Percentiles rank a stretch among this genome's conserved stretches.
Evolutionary conservation across 2,888 invertebrate species (phyloP).

Genomic region (Chrysolina haemoptera): DNA sequence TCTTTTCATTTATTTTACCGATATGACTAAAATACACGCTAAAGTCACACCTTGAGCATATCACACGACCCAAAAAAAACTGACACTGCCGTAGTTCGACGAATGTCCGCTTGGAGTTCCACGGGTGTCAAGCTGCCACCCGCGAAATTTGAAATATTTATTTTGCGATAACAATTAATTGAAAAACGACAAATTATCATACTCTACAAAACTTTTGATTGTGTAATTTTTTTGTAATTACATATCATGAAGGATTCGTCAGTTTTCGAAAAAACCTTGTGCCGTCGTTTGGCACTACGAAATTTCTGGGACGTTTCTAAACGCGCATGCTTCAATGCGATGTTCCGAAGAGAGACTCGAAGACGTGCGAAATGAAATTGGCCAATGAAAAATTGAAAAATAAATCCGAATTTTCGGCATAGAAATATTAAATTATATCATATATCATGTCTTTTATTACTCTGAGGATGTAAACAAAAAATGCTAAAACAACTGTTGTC

Average conservation of each 20-base stretch:
- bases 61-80: conserved; percentile 59
- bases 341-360: neutral
- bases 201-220: neutral
- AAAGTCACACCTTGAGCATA: conserved; percentile 61
- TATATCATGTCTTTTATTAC: too few relatives aligned
- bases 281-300: neutral
- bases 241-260: too few relatives aligned
- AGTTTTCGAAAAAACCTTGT: neutral
- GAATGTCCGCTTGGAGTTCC: conserved; percentile 42
- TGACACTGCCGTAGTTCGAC: conserved; percentile 47
- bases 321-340: neutral
- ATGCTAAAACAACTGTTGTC: too few relatives aligned
- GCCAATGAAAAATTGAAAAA: neutral
- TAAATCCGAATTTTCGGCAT: too few relatives aligned
- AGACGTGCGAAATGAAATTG: neutral
- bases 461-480: too few relatives aligned
- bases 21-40: conserved; percentile 51
- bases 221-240: neutral
- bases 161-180: neutral
- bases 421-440: too few relatives aligned
- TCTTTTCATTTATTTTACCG: conserved; percentile 50
- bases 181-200: neutral
- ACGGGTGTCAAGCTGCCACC: conserved; percentile 25
- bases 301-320: neutral
- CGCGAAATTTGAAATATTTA: conserved; percentile 43